Percentiles rank a stretch among this genome's conserved stretches.
Conservation (phyloP, 2,888 invertebrate genomes). For the Orthosia gothica region DNA sequence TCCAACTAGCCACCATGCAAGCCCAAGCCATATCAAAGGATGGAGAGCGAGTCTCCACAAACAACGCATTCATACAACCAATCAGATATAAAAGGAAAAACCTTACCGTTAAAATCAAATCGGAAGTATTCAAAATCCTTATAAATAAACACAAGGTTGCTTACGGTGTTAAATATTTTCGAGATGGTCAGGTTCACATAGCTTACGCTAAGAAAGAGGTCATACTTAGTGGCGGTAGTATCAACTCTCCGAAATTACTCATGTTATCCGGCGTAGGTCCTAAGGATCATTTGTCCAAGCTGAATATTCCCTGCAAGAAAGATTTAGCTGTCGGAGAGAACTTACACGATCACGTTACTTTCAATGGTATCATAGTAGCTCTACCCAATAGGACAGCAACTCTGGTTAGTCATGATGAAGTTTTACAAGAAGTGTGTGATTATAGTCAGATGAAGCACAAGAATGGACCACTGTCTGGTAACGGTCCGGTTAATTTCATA, state of each 20-base stretch:
- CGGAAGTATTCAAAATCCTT: conserved; percentile 90
- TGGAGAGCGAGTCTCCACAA: conserved; percentile 92
- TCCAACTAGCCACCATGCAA: conserved; percentile 91
- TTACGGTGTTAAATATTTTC: conserved; percentile 78
- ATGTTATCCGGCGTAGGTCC: conserved; percentile 86
- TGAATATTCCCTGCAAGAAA: conserved; percentile 68
- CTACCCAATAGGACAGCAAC: conserved; percentile 90
- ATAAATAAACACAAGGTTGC: conserved; percentile 87
- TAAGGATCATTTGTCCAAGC: conserved; percentile 32
- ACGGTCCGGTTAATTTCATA: conserved; percentile 90
- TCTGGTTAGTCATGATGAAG: conserved; percentile 78
- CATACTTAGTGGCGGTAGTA: conserved; percentile 79
- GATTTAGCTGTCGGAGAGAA: conserved; percentile 85
- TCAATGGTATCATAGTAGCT: conserved; percentile 86
- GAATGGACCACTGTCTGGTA: conserved; percentile 88
- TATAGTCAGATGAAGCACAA: conserved; percentile 80
- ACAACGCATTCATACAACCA: conserved; percentile 93
- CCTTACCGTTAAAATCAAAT: conserved; percentile 86
- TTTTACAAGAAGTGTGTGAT: conserved; percentile 81
- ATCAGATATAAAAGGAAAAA: conserved; percentile 90
- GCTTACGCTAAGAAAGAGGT: conserved; percentile 82
- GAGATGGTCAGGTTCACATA: conserved; percentile 66
- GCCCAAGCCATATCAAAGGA: conserved; percentile 90
- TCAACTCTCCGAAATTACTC: conserved; percentile 82
- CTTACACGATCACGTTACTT: conserved; percentile 86